Evolutionary conservation across 2,888 invertebrate genomes (phyloP), one percentile per base, ranked within the genome.

Genomic region (Aporophyla nigra): DNA sequence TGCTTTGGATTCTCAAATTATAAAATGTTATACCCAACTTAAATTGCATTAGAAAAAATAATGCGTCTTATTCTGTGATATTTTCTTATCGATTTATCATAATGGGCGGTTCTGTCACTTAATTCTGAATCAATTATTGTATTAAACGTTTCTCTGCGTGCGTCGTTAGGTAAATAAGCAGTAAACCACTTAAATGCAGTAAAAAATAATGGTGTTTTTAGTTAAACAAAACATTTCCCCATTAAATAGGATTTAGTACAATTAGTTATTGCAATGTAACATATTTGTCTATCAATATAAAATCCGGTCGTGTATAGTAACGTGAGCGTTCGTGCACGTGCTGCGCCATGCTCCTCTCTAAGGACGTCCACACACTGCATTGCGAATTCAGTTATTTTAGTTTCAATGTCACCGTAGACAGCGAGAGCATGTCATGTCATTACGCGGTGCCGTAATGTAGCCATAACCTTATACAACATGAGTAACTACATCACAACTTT

Each of bases 321-420:
- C 90, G 90, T 90, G 91, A 87, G 81, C 86, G 86, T 83, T 10
- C 0, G 75, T 73, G 88, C 92, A 92, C 92, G 92, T 92, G 92
- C 78, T 61, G 40, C 5, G 87, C 84, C 91, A 92, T 90, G 91
- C 87, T 89, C 80, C 84, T 75, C 49, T 58, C 79, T 90, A 82
- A 92, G 89, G 91, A 84, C 82, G 72, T 80, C 78, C 74, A 79
- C 90, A 90, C 88, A 91, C 86, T 82, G 83, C 80, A 71, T 76
- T 78, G 77, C 71, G 72, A 80, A 80, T 83, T 76, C 59, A 83
- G 83, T 83, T 87, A 88, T 88, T 87, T 88, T 83, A 40, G 87
- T 83, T 83, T 82, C 84, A 87, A 87, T 88, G 88, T 82, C 80
- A 82, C 16, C 62, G 66, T 70, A 71, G 66, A 76, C 74, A 71